Evolutionary conservation across 2,888 invertebrate species (phyloP).

Genomic region (Limenitis camilla): DNA sequence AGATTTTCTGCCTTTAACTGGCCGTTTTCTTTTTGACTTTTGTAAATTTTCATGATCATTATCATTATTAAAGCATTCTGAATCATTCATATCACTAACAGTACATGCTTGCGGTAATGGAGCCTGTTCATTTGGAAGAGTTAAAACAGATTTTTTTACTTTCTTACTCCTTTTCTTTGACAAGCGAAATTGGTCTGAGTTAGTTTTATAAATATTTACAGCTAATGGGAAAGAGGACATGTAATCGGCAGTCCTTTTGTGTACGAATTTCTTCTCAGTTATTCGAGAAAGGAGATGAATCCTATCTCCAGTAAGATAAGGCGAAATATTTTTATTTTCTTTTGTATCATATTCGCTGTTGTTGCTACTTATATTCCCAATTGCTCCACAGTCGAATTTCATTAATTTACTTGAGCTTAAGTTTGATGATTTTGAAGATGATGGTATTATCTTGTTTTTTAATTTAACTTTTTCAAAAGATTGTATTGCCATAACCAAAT

Average conservation of each 20-base stretch:
- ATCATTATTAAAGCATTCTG: slow-evolving; percentile 43
- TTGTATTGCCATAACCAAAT: slow-evolving; percentile 41
- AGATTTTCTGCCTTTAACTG: slow-evolving; percentile 31
- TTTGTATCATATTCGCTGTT: slow-evolving; percentile 27
- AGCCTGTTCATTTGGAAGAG: slow-evolving; percentile 46
- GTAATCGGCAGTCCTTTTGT: slow-evolving; percentile 38
- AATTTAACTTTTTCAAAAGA: slow-evolving; percentile 30
- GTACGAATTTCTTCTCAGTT: slow-evolving; percentile 44
- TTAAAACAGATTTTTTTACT: slow-evolving; percentile 54
- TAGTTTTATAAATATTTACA: slow-evolving; percentile 53
- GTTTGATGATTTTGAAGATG: slow-evolving; percentile 28
- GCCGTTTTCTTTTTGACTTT: slow-evolving; percentile 39
- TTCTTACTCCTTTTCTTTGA: slow-evolving; percentile 40
- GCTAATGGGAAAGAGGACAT: slow-evolving; percentile 49
- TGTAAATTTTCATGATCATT: slow-evolving; percentile 28
- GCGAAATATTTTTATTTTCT: slow-evolving; percentile 34
- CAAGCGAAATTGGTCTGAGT: slow-evolving; percentile 51
- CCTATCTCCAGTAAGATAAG: slow-evolving; percentile 43
- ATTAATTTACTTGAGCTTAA: slow-evolving; percentile 26
- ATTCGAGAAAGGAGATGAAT: slow-evolving; percentile 41
- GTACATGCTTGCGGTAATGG: slow-evolving; percentile 44
- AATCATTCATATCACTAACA: slow-evolving; percentile 60
- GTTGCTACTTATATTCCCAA: slow-evolving; percentile 30
- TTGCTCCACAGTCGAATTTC: slow-evolving; percentile 32
- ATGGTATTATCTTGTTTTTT: slow-evolving; percentile 28